phyloP scores from a whole-genome alignment of 1,140 invertebrate genomes.

The Drosophila funebris region DNA sequence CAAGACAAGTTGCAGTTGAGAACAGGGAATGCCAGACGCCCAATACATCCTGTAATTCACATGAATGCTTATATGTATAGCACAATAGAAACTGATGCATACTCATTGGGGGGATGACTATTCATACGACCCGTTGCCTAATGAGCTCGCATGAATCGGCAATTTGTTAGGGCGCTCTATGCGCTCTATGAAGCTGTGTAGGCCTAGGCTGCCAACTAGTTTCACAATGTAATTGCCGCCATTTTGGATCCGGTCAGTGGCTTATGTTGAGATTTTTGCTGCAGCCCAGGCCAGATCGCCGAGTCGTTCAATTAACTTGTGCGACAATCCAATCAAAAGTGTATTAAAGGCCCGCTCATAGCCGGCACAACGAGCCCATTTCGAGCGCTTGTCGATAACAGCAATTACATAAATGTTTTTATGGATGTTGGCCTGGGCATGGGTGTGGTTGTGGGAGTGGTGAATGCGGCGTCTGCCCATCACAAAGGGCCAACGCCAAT shows the following conservation, averaged over 20 bases:
- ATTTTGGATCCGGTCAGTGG: constrained; percentile 55
- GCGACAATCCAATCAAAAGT: constrained; percentile 82
- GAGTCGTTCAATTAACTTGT: constrained; percentile 76
- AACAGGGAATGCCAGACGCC: neutral
- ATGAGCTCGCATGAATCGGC: constrained; percentile 75
- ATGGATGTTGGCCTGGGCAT: constrained; percentile 24
- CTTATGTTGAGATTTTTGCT: constrained; percentile 43
- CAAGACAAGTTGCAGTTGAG: constrained; percentile 33
- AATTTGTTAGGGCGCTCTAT: constrained; percentile 36
- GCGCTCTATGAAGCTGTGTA: constrained; percentile 13
- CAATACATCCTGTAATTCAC: constrained; percentile 24
- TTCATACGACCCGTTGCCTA: constrained; percentile 54
- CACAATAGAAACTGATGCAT: constrained; percentile 47
- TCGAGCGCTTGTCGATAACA: constrained; percentile 72
- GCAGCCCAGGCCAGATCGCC: constrained; percentile 7
- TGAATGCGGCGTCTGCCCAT: constrained; percentile 34
- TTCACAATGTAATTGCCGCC: constrained; percentile 73
- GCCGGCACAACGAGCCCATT: constrained; percentile 56
- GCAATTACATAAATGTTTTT: constrained; percentile 81
- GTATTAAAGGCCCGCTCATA: constrained; percentile 74
- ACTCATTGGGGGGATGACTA: constrained; percentile 23
- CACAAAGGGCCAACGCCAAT: constrained; percentile 37
- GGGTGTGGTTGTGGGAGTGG: neutral
- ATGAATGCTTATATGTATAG: constrained; percentile 14
- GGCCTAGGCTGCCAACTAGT: constrained; percentile 44